phyloP scores from a whole-genome alignment of 2,888 invertebrate species.

The Lycaena phlaeas region DNA sequence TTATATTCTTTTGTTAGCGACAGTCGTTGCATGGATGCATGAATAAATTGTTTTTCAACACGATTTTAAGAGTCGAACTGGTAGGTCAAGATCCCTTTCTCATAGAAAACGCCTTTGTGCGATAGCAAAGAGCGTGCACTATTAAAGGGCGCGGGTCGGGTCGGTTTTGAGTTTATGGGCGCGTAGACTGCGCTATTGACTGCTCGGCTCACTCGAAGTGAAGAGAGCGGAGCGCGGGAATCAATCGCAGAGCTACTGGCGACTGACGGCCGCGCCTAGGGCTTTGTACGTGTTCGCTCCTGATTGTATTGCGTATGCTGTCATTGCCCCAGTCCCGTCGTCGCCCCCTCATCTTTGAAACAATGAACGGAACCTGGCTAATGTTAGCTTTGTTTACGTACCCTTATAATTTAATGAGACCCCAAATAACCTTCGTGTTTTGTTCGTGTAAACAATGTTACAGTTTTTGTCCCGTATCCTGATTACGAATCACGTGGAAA shows the following conservation, averaged over 20 bases:
- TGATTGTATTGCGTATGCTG: constrained; percentile 52
- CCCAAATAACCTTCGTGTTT: constrained; percentile 24
- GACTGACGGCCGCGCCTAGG: constrained; percentile 30
- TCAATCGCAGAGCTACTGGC: no score
- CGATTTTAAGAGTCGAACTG: constrained; percentile 59
- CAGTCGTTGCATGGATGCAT: constrained; percentile 64
- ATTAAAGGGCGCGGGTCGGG: constrained; percentile 61
- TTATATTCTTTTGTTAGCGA: constrained; percentile 64
- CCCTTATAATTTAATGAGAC: constrained; percentile 27
- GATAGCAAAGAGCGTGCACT: constrained; percentile 63
- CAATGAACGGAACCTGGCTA: constrained; percentile 51
- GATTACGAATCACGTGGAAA: background rate
- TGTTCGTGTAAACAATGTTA: constrained; percentile 10
- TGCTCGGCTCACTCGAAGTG: constrained; percentile 4
- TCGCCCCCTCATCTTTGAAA: constrained; percentile 41
- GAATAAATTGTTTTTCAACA: constrained; percentile 64
- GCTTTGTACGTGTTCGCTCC: constrained; percentile 31
- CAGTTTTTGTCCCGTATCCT: constrained; percentile 1
- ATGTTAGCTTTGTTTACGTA: constrained; percentile 29
- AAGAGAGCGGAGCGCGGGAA: constrained; percentile 17
- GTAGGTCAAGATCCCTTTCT: constrained; percentile 72
- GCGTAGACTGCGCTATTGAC: constrained; percentile 18
- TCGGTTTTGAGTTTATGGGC: constrained; percentile 25
- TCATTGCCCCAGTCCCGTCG: constrained; percentile 44
- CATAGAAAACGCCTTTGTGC: constrained; percentile 65